phyloP scores from a whole-genome alignment of 2,113 vertebrate genomes.

The Desmodus rotundus region DNA sequence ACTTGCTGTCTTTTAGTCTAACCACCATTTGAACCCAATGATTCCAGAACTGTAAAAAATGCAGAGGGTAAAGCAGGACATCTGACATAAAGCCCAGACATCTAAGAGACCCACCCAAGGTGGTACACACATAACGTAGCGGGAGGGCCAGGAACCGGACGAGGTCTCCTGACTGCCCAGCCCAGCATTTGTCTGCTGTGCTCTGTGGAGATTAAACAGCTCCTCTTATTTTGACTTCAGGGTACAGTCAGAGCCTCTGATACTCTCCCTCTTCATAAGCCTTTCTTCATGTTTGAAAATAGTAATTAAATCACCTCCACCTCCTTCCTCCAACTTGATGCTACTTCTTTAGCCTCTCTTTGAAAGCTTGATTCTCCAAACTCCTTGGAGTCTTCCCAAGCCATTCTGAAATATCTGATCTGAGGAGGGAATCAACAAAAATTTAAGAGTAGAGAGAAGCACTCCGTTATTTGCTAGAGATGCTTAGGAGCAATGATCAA shows the following conservation, averaged over 20 bases:
- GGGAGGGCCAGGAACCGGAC: not conserved
- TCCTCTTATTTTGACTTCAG: too few relatives aligned
- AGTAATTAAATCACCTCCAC: not conserved
- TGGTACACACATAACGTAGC: not conserved
- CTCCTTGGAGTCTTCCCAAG: not conserved
- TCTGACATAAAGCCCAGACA: not conserved
- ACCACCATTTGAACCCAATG: not conserved
- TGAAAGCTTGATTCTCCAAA: not conserved
- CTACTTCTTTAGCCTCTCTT: not conserved
- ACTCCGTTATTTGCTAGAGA: not conserved
- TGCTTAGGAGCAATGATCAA: not conserved
- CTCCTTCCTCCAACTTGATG: not conserved
- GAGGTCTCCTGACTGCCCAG: fast-evolving
- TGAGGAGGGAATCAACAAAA: not conserved
- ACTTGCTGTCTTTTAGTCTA: not conserved
- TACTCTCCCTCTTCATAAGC: not conserved
- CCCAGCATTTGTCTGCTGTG: fast-evolving
- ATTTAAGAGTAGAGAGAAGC: not conserved
- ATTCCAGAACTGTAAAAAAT: not conserved
- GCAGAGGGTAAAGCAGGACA: not conserved
- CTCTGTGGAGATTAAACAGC: not conserved
- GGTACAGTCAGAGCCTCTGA: too few relatives aligned
- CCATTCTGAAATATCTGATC: not conserved
- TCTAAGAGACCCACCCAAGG: not conserved
- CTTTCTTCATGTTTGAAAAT: not conserved